A percentile compares a stretch with the other conserved stretches of the same genome.
phyloP scores from a whole-genome alignment of 1,140 invertebrate species.

The Pachyrhynchus sulphureomaculatus region DNA sequence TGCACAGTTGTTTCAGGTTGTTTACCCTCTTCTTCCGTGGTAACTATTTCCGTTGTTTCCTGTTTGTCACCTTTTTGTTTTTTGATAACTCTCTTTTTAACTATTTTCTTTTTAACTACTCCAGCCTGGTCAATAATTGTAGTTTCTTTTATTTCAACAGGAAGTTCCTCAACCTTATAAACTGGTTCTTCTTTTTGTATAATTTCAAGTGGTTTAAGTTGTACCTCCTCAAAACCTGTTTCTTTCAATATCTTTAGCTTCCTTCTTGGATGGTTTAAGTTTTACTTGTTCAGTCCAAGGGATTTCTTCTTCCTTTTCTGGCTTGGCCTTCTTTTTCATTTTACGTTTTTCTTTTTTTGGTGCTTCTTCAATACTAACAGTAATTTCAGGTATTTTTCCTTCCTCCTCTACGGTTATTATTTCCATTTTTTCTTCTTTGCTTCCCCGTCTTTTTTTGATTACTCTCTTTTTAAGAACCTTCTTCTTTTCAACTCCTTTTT shows the following conservation, averaged over 20 bases:
- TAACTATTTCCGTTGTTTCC: constrained; percentile 44
- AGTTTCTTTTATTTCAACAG: constrained; percentile 37
- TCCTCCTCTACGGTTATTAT: constrained; percentile 46
- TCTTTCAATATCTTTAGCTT: too few relatives aligned
- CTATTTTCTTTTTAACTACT: constrained; percentile 36
- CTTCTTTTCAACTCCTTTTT: constrained; percentile 30
- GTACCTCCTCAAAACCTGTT: too few relatives aligned
- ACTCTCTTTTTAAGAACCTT: constrained; percentile 20
- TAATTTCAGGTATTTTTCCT: constrained; percentile 43
- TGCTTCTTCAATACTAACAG: constrained; percentile 43
- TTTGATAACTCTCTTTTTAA: constrained; percentile 43
- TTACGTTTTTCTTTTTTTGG: constrained; percentile 37
- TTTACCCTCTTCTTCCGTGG: constrained; percentile 47
- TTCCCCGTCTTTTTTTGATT: constrained; percentile 43
- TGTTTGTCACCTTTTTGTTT: constrained; percentile 41
- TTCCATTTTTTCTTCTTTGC: constrained; percentile 47
- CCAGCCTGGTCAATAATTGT: constrained; percentile 41
- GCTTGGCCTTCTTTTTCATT: constrained; percentile 1
- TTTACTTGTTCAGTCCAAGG: constrained; percentile 53
- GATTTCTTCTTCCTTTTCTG: background rate
- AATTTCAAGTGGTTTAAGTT: too few relatives aligned
- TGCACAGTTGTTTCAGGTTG: constrained; percentile 45
- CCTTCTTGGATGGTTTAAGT: constrained; percentile 26
- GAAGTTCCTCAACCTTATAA: constrained; percentile 18
- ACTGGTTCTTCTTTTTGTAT: constrained; percentile 43